These are phyloP conservation scores for Oreotrochilus melanogaster DNA, from an alignment of 2,113 vertebrate species.

Conservation along the genomic window DNA sequence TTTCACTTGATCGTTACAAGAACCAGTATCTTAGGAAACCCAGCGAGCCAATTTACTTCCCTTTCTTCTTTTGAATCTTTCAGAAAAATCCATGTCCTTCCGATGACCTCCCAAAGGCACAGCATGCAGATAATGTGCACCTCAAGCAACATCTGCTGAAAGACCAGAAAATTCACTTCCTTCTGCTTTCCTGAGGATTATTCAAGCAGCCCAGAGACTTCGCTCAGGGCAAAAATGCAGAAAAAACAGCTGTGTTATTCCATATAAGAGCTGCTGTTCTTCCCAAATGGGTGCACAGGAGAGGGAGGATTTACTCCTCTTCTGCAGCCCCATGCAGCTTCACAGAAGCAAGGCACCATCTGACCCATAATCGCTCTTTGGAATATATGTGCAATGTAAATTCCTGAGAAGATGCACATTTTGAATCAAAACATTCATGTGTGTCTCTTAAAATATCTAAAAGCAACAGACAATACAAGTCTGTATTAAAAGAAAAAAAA, in stretches of 20 bases:
- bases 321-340: neutral
- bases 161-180: neutral
- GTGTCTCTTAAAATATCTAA: neutral
- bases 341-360: neutral
- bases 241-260: neutral
- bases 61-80: neutral
- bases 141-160: neutral
- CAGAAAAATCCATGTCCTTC: neutral
- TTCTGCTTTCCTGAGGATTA: neutral
- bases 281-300: neutral
- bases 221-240: neutral
- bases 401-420: neutral
- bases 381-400: neutral
- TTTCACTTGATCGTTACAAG: neutral
- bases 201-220: neutral
- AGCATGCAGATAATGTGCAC: neutral
- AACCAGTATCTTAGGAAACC: neutral
- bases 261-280: neutral
- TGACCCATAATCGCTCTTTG: neutral
- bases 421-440: neutral
- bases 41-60: neutral
- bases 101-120: neutral
- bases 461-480: neutral
- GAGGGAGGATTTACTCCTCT: neutral
- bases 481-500: neutral